Evolutionary conservation across 2,888 invertebrate species (phyloP).

Genomic region (Bruchidius siliquastri): DNA sequence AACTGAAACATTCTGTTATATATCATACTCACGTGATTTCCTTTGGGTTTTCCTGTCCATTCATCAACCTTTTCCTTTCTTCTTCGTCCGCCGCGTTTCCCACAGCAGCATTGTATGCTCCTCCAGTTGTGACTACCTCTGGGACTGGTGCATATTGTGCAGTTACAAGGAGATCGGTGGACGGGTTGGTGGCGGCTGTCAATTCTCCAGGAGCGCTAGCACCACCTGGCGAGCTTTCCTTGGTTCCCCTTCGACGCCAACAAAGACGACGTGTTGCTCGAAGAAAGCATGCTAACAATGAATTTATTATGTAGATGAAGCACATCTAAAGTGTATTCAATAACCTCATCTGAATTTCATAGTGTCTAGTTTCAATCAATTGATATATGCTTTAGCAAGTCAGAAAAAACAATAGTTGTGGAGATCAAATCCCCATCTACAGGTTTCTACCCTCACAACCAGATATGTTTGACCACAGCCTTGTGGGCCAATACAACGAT

Average conservation of each 20-base stretch:
- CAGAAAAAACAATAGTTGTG: too few species aligned
- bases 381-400: too few species aligned
- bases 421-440: too few species aligned
- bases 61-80: background rate
- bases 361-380: too few species aligned
- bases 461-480: too few species aligned
- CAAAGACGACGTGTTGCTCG: conserved; percentile 41
- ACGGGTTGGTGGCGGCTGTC: conserved; percentile 65
- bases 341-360: too few species aligned
- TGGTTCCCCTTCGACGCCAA: conserved; percentile 43
- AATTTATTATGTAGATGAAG: too few species aligned
- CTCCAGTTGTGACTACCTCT: conserved; percentile 49
- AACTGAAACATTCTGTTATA: too few species aligned
- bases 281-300: conserved; percentile 42
- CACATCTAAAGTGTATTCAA: too few species aligned
- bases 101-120: background rate
- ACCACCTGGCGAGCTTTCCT: conserved; percentile 52
- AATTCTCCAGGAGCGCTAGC: conserved; percentile 53
- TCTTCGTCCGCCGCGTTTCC: background rate
- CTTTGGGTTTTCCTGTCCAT: background rate
- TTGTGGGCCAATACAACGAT: too few species aligned
- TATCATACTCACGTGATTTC: background rate
- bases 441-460: too few species aligned
- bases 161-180: conserved; percentile 69
- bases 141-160: conserved; percentile 73